Percentiles rank a stretch among this genome's conserved stretches.
Evolutionary conservation across 2,888 invertebrate genomes (phyloP).

Genomic region (Didymodactylos carnosus): DNA sequence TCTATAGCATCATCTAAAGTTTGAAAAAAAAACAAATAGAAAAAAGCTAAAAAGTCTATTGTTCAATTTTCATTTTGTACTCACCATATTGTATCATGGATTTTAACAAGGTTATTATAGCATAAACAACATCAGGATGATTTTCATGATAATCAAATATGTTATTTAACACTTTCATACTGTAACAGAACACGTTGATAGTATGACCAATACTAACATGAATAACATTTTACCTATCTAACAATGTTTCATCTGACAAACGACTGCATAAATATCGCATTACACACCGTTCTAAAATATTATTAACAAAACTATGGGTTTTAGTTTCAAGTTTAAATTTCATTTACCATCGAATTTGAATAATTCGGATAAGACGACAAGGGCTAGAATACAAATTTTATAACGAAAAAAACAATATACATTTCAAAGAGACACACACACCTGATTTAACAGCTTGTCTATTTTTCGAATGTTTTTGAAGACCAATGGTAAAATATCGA

Average conservation of each 20-base stretch:
- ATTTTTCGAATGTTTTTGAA: background rate
- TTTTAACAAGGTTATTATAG: background rate
- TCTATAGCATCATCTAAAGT: background rate
- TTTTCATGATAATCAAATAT: background rate
- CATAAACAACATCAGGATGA: background rate
- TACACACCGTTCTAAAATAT: background rate
- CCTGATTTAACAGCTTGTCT: background rate
- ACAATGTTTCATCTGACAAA: background rate
- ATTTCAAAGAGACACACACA: too few relatives aligned
- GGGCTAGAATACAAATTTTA: background rate
- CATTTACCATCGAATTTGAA: background rate
- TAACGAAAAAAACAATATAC: too few relatives aligned
- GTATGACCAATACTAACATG: too few relatives aligned
- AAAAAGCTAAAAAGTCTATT: too few relatives aligned
- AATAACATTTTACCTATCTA: too few relatives aligned
- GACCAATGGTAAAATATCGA: background rate
- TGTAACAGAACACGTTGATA: too few relatives aligned
- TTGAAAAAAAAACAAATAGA: too few relatives aligned
- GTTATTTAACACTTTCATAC: background rate
- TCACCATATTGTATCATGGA: background rate
- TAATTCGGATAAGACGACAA: background rate
- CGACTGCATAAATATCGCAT: background rate
- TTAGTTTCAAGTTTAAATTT: too few relatives aligned
- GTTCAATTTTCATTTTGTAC: too few relatives aligned
- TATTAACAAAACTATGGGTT: too few relatives aligned